These are phyloP conservation scores for Spicauda simplicius DNA, from an alignment of 2,888 invertebrate species.

Conservation along the genomic window DNA sequence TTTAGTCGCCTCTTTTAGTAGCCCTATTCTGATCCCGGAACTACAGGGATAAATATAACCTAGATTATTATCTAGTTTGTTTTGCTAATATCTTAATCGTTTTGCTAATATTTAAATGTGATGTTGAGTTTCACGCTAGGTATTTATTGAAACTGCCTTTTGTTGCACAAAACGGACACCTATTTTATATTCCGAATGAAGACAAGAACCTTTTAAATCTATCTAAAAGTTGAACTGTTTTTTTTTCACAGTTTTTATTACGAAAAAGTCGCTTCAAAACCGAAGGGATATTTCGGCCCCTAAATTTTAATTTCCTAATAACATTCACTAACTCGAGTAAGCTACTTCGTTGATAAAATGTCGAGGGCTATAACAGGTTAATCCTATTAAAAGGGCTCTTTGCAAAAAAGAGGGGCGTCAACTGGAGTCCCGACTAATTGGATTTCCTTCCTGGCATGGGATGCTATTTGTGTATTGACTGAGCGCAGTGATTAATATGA, in stretches of 20 bases:
- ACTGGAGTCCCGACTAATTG: conserved; percentile 10
- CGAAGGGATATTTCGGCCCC: background rate
- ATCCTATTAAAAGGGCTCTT: background rate
- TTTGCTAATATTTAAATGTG: too few species aligned
- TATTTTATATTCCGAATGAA: background rate
- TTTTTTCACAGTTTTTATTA: background rate
- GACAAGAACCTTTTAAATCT: background rate
- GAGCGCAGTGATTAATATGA: background rate
- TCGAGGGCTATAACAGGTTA: background rate
- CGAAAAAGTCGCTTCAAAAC: background rate
- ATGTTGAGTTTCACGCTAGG: too few species aligned
- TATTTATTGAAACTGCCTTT: too few species aligned
- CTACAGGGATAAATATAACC: too few species aligned
- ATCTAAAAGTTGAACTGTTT: background rate
- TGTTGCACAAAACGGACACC: too few species aligned
- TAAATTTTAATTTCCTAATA: background rate
- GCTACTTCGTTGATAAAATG: background rate
- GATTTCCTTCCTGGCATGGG: conserved; percentile 6
- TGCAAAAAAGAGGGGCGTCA: conserved; percentile 1
- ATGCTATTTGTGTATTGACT: background rate
- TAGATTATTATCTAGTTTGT: too few species aligned
- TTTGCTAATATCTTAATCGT: too few species aligned
- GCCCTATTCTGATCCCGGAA: too few species aligned
- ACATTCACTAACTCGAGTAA: background rate
- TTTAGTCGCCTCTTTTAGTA: too few species aligned